phyloP scores from a whole-genome alignment of 1,140 invertebrate species.

The Conopomorpha cramerella region DNA sequence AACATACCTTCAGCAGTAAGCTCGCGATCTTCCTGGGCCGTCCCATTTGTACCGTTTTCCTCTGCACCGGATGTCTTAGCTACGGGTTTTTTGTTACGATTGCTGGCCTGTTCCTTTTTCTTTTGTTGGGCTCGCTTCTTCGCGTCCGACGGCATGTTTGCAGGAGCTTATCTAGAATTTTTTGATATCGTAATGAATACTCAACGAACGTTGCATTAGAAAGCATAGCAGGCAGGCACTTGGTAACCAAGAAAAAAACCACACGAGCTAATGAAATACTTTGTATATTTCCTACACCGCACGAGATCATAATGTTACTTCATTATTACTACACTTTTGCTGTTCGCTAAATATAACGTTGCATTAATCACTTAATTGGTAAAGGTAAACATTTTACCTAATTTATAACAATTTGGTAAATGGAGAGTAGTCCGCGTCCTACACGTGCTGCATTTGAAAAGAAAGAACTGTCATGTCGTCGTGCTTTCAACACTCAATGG shows the following conservation, averaged over 20 bases:
- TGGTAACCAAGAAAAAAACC: no score
- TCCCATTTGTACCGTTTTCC: conserved; percentile 59
- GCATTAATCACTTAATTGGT: no score
- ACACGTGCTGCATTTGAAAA: conserved; percentile 1
- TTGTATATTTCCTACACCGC: no score
- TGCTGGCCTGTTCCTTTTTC: conserved; percentile 94
- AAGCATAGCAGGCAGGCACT: no score
- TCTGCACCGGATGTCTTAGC: conserved; percentile 55
- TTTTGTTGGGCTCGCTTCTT: conserved; percentile 97
- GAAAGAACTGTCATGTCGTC: no score
- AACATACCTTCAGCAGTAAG: conserved; percentile 63
- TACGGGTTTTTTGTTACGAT: conserved; percentile 69
- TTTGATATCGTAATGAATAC: conserved; percentile 3
- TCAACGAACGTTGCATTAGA: conserved; percentile 2
- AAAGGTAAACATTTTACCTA: no score
- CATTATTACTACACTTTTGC: no score
- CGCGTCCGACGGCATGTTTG: conserved; percentile 91
- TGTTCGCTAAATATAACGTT: no score
- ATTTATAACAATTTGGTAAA: no score
- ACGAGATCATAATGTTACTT: no score
- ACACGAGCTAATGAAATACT: no score
- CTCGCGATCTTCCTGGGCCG: conserved; percentile 34
- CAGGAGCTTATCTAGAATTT: conserved; percentile 9
- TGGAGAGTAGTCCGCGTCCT: background rate
- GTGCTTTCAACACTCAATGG: no score